These are phyloP conservation scores for Cephus nigrinus DNA, from an alignment of 2,888 invertebrate genomes.

Conservation along the genomic window DNA sequence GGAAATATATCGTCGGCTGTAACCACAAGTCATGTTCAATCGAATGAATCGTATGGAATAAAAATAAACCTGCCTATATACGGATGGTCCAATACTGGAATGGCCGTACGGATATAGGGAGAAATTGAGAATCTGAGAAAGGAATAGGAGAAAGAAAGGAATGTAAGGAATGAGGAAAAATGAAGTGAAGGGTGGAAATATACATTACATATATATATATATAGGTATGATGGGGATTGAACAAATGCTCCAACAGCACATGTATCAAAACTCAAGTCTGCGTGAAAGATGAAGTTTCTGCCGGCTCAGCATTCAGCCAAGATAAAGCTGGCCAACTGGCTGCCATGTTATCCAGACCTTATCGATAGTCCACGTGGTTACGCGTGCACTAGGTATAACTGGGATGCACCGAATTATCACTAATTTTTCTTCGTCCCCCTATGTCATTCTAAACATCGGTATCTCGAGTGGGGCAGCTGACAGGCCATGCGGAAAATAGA, in stretches of 20 bases:
- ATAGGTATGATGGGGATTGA: not conserved
- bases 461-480: not conserved
- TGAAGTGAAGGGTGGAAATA: not conserved
- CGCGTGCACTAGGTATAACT: not conserved
- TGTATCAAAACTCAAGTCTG: conserved; percentile 36
- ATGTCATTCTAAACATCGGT: not conserved
- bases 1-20: conserved; percentile 55
- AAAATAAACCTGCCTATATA: conserved; percentile 52
- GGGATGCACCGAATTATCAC: not conserved
- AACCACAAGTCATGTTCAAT: conserved; percentile 62
- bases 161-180: not conserved
- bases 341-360: not conserved
- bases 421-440: not conserved
- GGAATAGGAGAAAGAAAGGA: not conserved
- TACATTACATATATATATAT: too few species aligned
- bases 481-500: not conserved
- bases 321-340: conserved; percentile 29
- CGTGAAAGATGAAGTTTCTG: conserved; percentile 33
- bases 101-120: conserved; percentile 10
- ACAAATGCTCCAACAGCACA: conserved; percentile 17
- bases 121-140: not conserved
- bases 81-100: conserved; percentile 11
- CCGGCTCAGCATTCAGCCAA: conserved; percentile 33
- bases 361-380: not conserved
- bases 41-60: conserved; percentile 59